Percentiles rank a stretch among this genome's conserved stretches.
These are phyloP conservation scores for Pygocentrus nattereri DNA, from an alignment of 2,797 vertebrate species.

Conservation along the genomic window DNA sequence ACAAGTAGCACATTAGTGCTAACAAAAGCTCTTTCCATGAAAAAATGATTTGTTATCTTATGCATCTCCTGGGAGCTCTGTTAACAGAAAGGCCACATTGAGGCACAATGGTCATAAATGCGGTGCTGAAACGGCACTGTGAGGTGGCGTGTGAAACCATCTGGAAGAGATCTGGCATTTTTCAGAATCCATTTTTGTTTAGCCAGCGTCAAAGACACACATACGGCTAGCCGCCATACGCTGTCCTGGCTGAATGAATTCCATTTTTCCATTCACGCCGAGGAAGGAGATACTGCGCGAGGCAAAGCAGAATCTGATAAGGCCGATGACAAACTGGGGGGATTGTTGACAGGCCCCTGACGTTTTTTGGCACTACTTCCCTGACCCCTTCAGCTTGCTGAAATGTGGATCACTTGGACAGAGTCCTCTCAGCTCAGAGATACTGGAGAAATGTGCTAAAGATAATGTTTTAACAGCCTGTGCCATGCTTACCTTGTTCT, in stretches of 20 bases:
- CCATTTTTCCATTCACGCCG: constrained; percentile 60
- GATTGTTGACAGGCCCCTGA: constrained; percentile 82
- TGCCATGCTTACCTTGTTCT: constrained; percentile 40
- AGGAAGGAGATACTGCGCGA: constrained; percentile 62
- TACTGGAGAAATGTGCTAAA: constrained; percentile 58
- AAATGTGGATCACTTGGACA: constrained; percentile 77
- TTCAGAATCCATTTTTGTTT: constrained; percentile 65
- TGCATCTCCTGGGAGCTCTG: constrained; percentile 40
- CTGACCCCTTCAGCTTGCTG: constrained; percentile 70
- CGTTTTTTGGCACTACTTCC: constrained; percentile 75
- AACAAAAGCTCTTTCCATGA: constrained; percentile 52
- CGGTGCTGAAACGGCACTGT: constrained; percentile 46
- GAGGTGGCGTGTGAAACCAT: constrained; percentile 59
- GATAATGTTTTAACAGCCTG: constrained; percentile 45
- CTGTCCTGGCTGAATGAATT: constrained; percentile 55
- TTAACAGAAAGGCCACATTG: constrained; percentile 52
- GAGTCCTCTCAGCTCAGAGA: constrained; percentile 56
- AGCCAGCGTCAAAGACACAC: constrained; percentile 55
- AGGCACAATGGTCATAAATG: constrained; percentile 46
- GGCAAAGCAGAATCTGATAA: constrained; percentile 80
- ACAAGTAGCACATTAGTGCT: constrained; percentile 5
- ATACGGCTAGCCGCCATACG: constrained; percentile 49
- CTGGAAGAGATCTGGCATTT: constrained; percentile 62
- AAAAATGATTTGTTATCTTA: constrained; percentile 56
- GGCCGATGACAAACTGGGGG: constrained; percentile 80